Conservation (phyloP, 2,888 invertebrate genomes). For the Eupithecia exiguata region DNA sequence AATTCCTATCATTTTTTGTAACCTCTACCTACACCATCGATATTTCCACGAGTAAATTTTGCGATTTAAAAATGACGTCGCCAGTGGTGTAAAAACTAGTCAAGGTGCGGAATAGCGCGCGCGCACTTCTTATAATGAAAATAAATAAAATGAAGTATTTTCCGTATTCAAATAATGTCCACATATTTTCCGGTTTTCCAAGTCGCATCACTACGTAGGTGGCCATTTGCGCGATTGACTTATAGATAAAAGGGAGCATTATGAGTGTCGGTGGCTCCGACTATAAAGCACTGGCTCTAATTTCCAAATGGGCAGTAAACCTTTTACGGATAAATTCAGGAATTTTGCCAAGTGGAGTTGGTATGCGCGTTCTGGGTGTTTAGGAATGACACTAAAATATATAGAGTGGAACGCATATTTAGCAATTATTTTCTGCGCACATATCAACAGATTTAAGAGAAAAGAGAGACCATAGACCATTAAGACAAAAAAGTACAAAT, state of each 20-base stretch:
- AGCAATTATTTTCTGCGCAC: background rate
- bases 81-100: background rate
- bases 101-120: background rate
- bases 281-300: slow-evolving; percentile 57
- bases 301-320: slow-evolving; percentile 56
- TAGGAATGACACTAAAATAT: slow-evolving; percentile 9
- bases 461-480: background rate
- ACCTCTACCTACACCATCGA: no score
- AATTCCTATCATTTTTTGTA: no score
- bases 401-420: background rate
- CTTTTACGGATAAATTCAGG: slow-evolving; percentile 34
- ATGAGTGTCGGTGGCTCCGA: slow-evolving; percentile 47
- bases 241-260: slow-evolving; percentile 55
- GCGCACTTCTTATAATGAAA: background rate
- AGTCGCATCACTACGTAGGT: slow-evolving; percentile 31
- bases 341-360: slow-evolving; percentile 26
- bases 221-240: slow-evolving; percentile 56
- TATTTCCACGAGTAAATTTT: background rate
- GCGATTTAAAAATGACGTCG: background rate
- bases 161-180: background rate
- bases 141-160: background rate
- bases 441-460: background rate
- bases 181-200: slow-evolving; percentile 5
- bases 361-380: slow-evolving; percentile 8
- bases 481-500: no score